Evolutionary conservation across 2,113 vertebrate species (phyloP).

Genomic region (Clinocottus analis): DNA sequence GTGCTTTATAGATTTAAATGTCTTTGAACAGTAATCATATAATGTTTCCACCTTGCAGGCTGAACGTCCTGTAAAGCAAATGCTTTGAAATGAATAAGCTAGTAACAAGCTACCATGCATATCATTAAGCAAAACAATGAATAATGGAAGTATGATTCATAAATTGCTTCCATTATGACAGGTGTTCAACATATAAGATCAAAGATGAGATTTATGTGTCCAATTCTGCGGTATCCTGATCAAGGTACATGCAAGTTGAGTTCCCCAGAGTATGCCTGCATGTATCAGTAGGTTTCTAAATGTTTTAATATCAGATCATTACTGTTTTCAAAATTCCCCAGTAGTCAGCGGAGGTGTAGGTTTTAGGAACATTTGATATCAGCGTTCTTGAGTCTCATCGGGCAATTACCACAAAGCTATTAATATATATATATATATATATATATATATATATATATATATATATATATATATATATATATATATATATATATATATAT

Average conservation of each 20-base stretch:
- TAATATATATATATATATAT: no score
- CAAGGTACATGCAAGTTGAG: no score
- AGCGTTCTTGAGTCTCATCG: background rate
- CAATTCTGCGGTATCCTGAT: no score
- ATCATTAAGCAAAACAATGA: constrained; percentile 16
- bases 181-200: background rate
- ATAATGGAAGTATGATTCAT: constrained; percentile 23
- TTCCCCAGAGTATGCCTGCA: background rate
- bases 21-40: constrained; percentile 5
- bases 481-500: no score
- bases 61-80: background rate
- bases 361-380: constrained; percentile 5
- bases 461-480: no score
- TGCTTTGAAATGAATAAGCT: constrained; percentile 14
- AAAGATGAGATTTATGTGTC: background rate
- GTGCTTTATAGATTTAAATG: constrained; percentile 7
- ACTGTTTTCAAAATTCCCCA: background rate
- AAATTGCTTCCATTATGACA: background rate
- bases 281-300: background rate
- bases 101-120: constrained; percentile 5
- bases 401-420: background rate
- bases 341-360: background rate
- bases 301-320: background rate
- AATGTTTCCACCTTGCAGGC: background rate
- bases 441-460: no score